Conservation (phyloP, 2,113 vertebrate genomes). For the Nyctibius bracteatus region DNA sequence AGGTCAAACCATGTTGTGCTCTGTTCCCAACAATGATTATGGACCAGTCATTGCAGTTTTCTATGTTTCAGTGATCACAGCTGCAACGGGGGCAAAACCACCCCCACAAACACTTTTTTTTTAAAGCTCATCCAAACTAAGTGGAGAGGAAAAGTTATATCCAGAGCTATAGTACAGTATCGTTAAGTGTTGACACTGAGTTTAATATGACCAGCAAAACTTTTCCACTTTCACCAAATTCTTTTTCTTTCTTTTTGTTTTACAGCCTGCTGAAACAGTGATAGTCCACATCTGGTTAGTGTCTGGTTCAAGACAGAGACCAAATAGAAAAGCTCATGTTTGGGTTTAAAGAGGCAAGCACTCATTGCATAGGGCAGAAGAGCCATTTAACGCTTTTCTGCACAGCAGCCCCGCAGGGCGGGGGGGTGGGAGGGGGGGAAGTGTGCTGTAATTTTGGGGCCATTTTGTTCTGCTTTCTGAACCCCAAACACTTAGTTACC, state of each 20-base stretch:
- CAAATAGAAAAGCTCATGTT: conserved; percentile 6
- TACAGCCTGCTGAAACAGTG: conserved; percentile 39
- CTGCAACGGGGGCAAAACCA: background rate
- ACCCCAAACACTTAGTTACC: background rate
- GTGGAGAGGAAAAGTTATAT: background rate
- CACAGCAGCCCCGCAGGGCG: background rate
- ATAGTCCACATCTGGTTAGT: conserved; percentile 40
- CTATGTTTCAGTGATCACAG: background rate
- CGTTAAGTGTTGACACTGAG: background rate
- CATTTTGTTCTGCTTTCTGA: background rate
- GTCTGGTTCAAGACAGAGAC: conserved; percentile 8
- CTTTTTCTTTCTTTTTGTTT: conserved; percentile 41
- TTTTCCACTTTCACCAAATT: conserved; percentile 1
- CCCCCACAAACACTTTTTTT: background rate
- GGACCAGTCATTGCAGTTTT: background rate
- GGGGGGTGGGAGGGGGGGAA: rapidly evolving
- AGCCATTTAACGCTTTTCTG: background rate
- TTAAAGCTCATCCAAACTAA: background rate
- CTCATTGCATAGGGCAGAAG: background rate
- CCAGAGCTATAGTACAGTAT: background rate
- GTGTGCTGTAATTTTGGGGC: background rate
- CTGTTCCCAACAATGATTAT: background rate
- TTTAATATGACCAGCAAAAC: conserved; percentile 4
- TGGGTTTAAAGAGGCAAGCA: conserved; percentile 7
- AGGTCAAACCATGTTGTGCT: background rate